Conservation (phyloP, 30 jellyfish, hydroid and myxozoan genomes). For the Haliclystus octoradiatus region DNA sequence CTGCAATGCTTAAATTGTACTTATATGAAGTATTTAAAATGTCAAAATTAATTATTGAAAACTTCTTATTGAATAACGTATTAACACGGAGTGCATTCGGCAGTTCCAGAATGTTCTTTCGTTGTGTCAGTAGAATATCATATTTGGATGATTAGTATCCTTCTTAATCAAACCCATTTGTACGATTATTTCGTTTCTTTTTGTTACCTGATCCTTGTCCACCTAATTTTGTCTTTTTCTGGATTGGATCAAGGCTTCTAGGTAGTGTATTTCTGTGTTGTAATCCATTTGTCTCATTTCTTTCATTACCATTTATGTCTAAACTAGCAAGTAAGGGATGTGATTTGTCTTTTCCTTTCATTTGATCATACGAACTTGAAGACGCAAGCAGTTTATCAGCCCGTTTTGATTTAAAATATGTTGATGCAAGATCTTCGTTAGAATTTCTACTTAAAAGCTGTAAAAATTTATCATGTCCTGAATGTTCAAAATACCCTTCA, state of each 20-base stretch:
- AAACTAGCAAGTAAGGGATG: neutral
- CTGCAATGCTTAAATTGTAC: too few species aligned
- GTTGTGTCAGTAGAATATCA: too few species aligned
- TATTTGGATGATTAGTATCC: too few species aligned
- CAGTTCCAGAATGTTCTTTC: too few species aligned
- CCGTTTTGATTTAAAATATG: constrained; percentile 76
- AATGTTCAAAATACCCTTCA: constrained; percentile 21
- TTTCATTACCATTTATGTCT: neutral
- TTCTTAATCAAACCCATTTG: neutral
- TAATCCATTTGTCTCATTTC: neutral
- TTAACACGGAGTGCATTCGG: too few species aligned
- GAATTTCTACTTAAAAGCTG: constrained; percentile 42
- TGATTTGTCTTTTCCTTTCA: neutral
- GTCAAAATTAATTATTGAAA: too few species aligned
- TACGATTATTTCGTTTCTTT: neutral
- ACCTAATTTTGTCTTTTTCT: neutral
- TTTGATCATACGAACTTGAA: constrained; percentile 16
- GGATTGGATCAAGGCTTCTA: neutral
- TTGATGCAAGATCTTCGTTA: constrained; percentile 46
- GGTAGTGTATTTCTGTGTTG: neutral
- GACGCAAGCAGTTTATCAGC: constrained; percentile 76
- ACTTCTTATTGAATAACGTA: too few species aligned
- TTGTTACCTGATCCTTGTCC: neutral
- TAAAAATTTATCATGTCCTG: constrained; percentile 51
- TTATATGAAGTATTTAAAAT: too few species aligned